Base-by-base conservation (phyloP, 30 jellyfish, hydroid and myxozoan genomes). In the Nemopilema nomurai region DNA sequence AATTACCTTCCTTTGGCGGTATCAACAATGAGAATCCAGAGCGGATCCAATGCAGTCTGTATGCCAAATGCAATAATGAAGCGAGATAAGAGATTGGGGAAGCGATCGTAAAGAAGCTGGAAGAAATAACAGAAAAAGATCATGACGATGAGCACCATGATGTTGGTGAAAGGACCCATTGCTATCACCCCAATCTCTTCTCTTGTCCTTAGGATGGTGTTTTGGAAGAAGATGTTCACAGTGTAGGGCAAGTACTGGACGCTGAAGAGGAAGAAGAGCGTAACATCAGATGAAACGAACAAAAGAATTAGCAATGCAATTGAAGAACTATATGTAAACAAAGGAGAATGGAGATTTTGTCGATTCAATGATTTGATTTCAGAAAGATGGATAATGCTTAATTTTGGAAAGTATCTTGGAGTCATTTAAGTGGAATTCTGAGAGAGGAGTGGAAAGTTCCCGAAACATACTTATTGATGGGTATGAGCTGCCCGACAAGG, bases 231-330 rank as follows among this genome's bases (percentile, higher is more conserved):
- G 82, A 94, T 72, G 76, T 66, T 85, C 49, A 94, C 99, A 1
- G 99, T 94, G 92, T 94, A 89, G 8, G 99, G 97, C 74, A 94
- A 86, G 62, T 90, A 88, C 72, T 94, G 91, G 53, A 87, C 81
- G 29, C 99, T 94, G 80, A 0, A 93, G 80, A 66, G 74, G 26
- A 81, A 74, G 26, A 18, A 13, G 31, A 25, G 49, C 0, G 21
- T 18, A 23, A 8, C 21, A 28, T 21, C 18, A 67, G 20, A 1
- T 21, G 28, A 18, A 30, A 4, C 16, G 20, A 49, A 69, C 0
- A 28, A 69, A 69, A 69, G 18, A 68, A 41, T 41, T 13, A 3
- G 57, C 9, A 41, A 41, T 6, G 13, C 13, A 41, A 3, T 6
- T 13, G 57, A 41, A 41, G 57, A 6, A 41, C 6, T 41, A 41